phyloP scores from a whole-genome alignment of 2,888 invertebrate genomes.

The Escarpia spicata region DNA sequence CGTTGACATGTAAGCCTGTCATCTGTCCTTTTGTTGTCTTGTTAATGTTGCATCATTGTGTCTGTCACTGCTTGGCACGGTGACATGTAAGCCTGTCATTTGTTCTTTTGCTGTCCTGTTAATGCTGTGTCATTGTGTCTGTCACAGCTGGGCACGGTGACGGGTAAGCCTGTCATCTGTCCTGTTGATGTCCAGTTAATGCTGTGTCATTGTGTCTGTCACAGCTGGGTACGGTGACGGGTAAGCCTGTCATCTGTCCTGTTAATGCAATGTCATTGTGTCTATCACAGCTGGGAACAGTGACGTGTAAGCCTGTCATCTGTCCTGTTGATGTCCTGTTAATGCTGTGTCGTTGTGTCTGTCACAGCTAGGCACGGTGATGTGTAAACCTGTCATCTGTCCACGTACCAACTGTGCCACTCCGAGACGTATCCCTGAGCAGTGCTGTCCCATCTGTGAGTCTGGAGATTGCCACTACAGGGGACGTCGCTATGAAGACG shows the following conservation, averaged over 20 bases:
- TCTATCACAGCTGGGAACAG: too few species aligned
- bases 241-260: too few species aligned
- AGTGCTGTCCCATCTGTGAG: constrained; percentile 71
- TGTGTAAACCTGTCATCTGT: constrained; percentile 62
- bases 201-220: too few species aligned
- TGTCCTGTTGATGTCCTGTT: not conserved
- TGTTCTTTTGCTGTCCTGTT: not conserved
- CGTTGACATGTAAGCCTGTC: too few species aligned
- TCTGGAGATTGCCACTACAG: constrained; percentile 40
- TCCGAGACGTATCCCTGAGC: constrained; percentile 67
- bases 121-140: not conserved
- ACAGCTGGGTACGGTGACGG: too few species aligned
- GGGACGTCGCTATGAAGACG: constrained; percentile 46
- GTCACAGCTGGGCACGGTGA: not conserved
- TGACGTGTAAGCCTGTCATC: too few species aligned
- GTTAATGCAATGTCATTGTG: too few species aligned
- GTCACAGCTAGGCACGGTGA: not conserved
- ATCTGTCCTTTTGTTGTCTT: too few species aligned
- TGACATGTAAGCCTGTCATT: too few species aligned
- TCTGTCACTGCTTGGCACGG: too few species aligned
- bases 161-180: not conserved
- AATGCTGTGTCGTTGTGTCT: not conserved
- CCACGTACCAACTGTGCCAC: constrained; percentile 65
- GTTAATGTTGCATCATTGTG: not conserved
- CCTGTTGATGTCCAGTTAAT: too few species aligned